These are phyloP conservation scores for Gallinago solitaria DNA, from an alignment of 2,797 vertebrate genomes.

Conservation along the genomic window DNA sequence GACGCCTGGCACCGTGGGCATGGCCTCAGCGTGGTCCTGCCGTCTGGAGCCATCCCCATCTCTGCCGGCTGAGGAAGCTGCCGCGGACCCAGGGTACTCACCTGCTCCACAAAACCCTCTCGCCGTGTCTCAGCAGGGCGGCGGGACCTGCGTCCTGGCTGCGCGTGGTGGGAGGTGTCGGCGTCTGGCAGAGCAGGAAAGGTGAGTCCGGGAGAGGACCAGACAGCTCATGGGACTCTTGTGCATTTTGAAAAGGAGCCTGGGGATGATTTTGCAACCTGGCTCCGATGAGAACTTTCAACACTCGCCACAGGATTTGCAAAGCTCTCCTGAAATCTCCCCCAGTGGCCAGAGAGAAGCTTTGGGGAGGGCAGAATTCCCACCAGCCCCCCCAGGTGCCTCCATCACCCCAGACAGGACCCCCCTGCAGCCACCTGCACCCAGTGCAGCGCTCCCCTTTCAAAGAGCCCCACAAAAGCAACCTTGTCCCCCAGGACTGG, in stretches of 20 bases:
- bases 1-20: background rate
- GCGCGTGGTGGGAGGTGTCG: background rate
- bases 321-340: background rate
- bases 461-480: fast-evolving
- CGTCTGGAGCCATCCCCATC: fast-evolving
- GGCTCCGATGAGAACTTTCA: background rate
- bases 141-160: background rate
- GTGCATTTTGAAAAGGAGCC: background rate
- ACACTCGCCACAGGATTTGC: background rate
- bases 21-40: fast-evolving
- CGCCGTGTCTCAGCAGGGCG: fast-evolving
- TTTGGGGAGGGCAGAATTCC: background rate
- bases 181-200: background rate
- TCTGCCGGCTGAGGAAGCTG: background rate
- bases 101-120: background rate
- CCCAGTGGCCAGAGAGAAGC: background rate
- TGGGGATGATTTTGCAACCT: constrained; percentile 29
- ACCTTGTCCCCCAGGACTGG: background rate
- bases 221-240: background rate
- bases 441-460: background rate
- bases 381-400: fast-evolving
- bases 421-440: background rate
- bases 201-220: background rate
- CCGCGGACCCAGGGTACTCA: background rate
- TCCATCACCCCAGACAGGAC: background rate